Conservation (phyloP, 2,113 vertebrate species). For the human (Homo sapiens) region DNA sequence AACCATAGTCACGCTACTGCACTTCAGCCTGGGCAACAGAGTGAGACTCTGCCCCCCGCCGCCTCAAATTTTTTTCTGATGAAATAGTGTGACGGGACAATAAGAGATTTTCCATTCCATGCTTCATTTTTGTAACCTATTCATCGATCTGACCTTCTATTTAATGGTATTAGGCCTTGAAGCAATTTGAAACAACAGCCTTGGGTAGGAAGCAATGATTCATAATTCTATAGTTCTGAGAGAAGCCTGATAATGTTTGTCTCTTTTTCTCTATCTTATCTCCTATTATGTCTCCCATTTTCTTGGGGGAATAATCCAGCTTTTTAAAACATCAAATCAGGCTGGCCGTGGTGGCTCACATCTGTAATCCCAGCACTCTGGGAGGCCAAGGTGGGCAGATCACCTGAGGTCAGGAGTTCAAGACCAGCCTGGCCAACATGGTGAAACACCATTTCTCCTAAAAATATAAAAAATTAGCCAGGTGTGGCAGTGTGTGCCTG, state of each 20-base stretch:
- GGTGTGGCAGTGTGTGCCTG: too few relatives aligned
- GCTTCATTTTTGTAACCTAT: neutral
- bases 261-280: neutral
- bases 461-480: too few relatives aligned
- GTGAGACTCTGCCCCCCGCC: too few relatives aligned
- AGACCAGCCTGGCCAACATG: too few relatives aligned
- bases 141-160: neutral
- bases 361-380: too few relatives aligned
- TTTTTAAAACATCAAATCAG: neutral
- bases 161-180: neutral
- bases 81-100: neutral
- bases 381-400: too few relatives aligned
- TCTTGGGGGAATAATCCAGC: neutral
- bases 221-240: neutral
- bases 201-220: neutral
- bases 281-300: neutral
- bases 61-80: neutral
- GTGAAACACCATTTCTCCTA: too few relatives aligned
- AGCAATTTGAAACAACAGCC: neutral
- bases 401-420: too few relatives aligned
- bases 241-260: neutral
- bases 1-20: too few relatives aligned
- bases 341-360: too few relatives aligned
- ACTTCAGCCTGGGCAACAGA: too few relatives aligned
- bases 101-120: neutral